Percentiles rank a stretch among this genome's conserved stretches.
Conservation (phyloP, 2,113 vertebrate species). For the Megaptera novaeangliae region DNA sequence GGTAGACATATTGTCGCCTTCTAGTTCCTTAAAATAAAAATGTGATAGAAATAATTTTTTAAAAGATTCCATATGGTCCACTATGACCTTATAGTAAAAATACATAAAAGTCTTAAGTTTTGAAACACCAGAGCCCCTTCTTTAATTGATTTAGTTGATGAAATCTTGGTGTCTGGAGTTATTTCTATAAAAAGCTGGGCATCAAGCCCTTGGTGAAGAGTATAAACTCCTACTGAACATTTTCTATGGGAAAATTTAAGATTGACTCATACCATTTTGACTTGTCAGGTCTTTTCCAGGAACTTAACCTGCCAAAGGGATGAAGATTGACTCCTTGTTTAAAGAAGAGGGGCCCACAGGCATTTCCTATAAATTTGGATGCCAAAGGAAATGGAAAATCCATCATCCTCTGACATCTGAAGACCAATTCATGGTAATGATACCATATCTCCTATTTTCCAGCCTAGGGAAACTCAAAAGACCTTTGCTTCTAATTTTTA, state of each 20-base stretch:
- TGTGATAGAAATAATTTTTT: background rate
- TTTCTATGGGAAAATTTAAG: slow-evolving; percentile 3
- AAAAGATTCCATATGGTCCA: background rate
- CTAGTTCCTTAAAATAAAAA: slow-evolving; percentile 39
- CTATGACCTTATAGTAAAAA: slow-evolving; percentile 31
- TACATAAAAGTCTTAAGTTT: background rate
- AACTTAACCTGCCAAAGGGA: background rate
- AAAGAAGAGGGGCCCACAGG: background rate
- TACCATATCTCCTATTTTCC: background rate
- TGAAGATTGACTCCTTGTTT: slow-evolving; percentile 4
- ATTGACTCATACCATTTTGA: background rate
- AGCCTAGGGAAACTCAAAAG: background rate
- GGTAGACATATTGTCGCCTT: background rate
- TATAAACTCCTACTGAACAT: background rate
- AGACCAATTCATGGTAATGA: background rate
- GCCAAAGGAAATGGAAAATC: slow-evolving; percentile 41
- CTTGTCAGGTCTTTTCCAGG: slow-evolving; percentile 2
- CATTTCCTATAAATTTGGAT: background rate
- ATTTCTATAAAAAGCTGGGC: slow-evolving; percentile 24
- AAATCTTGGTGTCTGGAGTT: slow-evolving; percentile 27
- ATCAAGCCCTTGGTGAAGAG: background rate
- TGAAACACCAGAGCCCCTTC: slow-evolving; percentile 1
- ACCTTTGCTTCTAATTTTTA: slow-evolving; percentile 19
- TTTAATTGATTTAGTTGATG: slow-evolving; percentile 29
- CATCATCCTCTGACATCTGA: background rate